Base-by-base conservation (phyloP, 2,888 invertebrate species). In the Zaprionus obscuricornis region DNA sequence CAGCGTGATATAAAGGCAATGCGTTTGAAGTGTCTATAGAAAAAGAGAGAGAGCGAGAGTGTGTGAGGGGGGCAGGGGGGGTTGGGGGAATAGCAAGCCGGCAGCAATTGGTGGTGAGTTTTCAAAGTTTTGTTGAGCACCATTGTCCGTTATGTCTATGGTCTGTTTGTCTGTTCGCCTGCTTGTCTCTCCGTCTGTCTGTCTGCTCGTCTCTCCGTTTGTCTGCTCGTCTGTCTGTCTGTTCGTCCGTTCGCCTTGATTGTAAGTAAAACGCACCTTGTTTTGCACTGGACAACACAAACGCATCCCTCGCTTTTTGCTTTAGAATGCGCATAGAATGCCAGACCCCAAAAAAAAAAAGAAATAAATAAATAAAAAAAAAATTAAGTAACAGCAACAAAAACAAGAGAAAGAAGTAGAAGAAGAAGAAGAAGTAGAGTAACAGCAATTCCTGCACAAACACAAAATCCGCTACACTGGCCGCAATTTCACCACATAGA, bases 401-500 rank as follows among this genome's bases (percentile, higher is more conserved):
- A 7, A 36, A 40, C 14, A 56, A 34, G 7, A 18, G 20, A 10
- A n/a, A 34, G 33, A 45, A 45, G 8, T 17, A 29, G 50, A 33
- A 50, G 17, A 20, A 11, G 14, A 40, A 11, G 16, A 27, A 13
- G 7, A 3, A 0, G 14, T 13, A 13, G 8, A 46, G n/a, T 27
- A 39, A 24, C 20, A 47, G 22, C 56, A 54, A 83, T 71, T 78
- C 68, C 64, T 47, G 45, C 36, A 68, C 72, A 75, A 79, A 75
- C 58, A 72, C 79, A 47, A 63, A 84, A 84, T 73, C 77, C 84
- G 76, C 66, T 73, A 83, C 73, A 76, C 69, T 72, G 62, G 45
- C 58, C 64, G 51, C 56, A 67, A 46, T 34, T 27, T 55, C 34
- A 55, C 62, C 62, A 27, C 58, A 49, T 55, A 33, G 47, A n/a